These are phyloP conservation scores for Tetranychus piercei DNA, from an alignment of 2,888 invertebrate species.

Conservation along the genomic window DNA sequence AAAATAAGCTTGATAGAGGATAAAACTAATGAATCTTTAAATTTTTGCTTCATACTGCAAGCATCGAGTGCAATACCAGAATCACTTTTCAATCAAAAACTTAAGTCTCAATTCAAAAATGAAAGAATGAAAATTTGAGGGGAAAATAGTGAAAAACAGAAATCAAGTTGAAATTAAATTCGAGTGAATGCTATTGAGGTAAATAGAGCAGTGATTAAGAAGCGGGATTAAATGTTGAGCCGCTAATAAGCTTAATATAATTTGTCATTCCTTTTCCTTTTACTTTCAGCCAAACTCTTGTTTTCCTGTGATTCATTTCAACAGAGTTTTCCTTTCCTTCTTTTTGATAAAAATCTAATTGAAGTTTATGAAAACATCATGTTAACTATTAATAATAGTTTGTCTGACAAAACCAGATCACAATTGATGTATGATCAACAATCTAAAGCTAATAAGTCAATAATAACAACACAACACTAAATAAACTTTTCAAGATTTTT, in stretches of 20 bases:
- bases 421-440: background rate
- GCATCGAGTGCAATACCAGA: too few relatives aligned
- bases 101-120: too few relatives aligned
- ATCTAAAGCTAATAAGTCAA: background rate
- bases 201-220: background rate
- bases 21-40: too few relatives aligned
- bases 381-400: background rate
- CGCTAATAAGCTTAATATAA: background rate
- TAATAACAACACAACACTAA: too few relatives aligned
- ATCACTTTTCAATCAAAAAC: too few relatives aligned
- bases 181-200: background rate
- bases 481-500: too few relatives aligned
- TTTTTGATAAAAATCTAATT: background rate
- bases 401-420: background rate
- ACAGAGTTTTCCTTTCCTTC: background rate
- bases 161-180: too few relatives aligned
- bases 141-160: too few relatives aligned
- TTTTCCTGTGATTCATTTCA: background rate
- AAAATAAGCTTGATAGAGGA: background rate
- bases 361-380: background rate
- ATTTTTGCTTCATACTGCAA: too few relatives aligned
- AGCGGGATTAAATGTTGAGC: background rate
- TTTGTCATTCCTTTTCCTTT: too few relatives aligned
- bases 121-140: too few relatives aligned
- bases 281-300: too few relatives aligned